Evolutionary conservation across 2,113 vertebrate genomes (phyloP).

Genomic region (Micromys minutus): DNA sequence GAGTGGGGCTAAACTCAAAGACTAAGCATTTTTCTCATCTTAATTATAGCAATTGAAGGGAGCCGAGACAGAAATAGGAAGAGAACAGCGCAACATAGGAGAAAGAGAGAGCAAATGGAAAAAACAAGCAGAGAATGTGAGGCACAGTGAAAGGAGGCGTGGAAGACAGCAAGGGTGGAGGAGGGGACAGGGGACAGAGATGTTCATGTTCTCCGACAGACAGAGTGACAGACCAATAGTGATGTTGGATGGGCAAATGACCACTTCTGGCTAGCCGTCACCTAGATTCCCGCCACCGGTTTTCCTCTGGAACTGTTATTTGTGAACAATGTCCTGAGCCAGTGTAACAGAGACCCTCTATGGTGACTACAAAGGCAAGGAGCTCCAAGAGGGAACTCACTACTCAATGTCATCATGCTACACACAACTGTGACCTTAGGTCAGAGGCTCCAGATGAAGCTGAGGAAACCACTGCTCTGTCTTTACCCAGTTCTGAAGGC

Average conservation of each 20-base stretch:
- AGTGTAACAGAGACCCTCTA: constrained; percentile 23
- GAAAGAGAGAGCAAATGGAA: constrained; percentile 31
- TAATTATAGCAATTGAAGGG: constrained; percentile 43
- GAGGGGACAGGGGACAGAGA: constrained; percentile 38
- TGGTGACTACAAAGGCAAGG: constrained; percentile 54
- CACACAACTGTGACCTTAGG: constrained; percentile 52
- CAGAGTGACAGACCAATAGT: not conserved
- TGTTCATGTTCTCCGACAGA: constrained; percentile 53
- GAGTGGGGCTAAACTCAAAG: constrained; percentile 61
- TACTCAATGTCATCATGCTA: constrained; percentile 34
- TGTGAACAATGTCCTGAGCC: not conserved
- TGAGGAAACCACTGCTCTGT: constrained; percentile 12
- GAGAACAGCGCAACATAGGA: constrained; percentile 64
- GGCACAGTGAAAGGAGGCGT: not conserved
- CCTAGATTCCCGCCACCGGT: not conserved
- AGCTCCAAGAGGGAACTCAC: constrained; percentile 15
- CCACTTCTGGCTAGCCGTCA: not conserved
- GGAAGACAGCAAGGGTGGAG: constrained; percentile 4
- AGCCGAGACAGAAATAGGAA: constrained; percentile 64
- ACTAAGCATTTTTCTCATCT: constrained; percentile 46
- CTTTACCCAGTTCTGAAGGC: constrained; percentile 11
- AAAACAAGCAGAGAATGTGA: constrained; percentile 51
- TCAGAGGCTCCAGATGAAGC: constrained; percentile 29
- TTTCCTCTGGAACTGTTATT: not conserved
- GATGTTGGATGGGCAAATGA: constrained; percentile 25